Base-by-base conservation (phyloP, 2,113 vertebrate species). In the Cololabis saira region DNA sequence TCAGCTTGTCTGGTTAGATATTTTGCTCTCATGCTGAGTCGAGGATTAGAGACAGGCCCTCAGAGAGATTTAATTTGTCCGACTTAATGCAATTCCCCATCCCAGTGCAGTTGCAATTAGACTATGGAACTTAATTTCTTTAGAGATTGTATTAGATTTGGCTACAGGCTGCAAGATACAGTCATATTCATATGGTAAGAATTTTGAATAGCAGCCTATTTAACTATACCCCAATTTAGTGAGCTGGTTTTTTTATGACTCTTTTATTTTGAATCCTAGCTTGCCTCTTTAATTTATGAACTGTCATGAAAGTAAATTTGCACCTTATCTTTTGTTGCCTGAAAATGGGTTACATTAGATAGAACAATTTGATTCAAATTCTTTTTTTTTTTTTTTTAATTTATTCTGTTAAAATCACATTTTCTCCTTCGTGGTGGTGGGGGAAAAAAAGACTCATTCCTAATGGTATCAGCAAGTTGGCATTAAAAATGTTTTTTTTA, bases 11-110 rank as follows among this genome's bases (percentile, higher is more conserved):
- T 60, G 43, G 80, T 75, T 48, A 57, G 56, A 57, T 44, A 16
- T 22, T 67, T 76, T 77, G 68, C 76, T 74, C 68, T 81, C 24
- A 57, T n/a, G 56, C 56, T 22, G 24, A 67, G 50, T 47, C 67
- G 33, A 33, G 27, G 45, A 48, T 80, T 44, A 79, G 51, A 80
- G 42, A 43, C 51, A 5, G 44, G 67, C 47, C 55, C 68, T 73
- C 24, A 52, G 70, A 61, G 69, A 67, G 57, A 71, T 83, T 79
- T 74, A 22, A 69, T 72, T 74, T 76, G 53, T 75, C 64, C n/a
- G 52, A 42, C 64, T 74, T 85, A 76, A 76, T 71, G 43, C 58
- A 67, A 24, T 33, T 62, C 30, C 18, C 52, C 17, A 49, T 37
- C 49, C 71, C 83, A 80, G 80, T 78, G 45, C 55, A 61, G 24